phyloP scores from a whole-genome alignment of 2,113 vertebrate species.

The Carassius auratus region DNA sequence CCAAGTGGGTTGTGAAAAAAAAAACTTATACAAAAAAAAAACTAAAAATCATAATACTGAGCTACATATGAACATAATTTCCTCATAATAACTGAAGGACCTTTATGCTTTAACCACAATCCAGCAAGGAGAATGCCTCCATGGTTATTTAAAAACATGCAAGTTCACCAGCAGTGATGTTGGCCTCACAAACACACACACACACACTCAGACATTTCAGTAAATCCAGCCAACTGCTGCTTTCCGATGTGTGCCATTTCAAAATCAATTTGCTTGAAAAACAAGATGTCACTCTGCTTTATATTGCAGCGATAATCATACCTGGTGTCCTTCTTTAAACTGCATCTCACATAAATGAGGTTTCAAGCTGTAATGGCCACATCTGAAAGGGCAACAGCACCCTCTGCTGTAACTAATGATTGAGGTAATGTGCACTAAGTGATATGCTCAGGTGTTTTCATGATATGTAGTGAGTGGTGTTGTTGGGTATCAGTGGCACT shows the following conservation, averaged over 20 bases:
- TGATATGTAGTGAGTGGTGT: conserved; percentile 53
- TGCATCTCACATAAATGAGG: not conserved
- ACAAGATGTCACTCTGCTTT: not conserved
- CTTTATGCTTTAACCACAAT: conserved; percentile 1
- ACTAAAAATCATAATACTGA: conserved; percentile 9
- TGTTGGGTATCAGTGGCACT: conserved; percentile 11
- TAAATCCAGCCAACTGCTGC: not conserved
- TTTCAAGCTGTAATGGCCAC: not conserved
- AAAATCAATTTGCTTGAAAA: not conserved
- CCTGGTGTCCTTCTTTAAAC: not conserved
- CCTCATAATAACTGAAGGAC: conserved; percentile 13
- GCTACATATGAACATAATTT: conserved; percentile 8
- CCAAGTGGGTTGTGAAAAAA: not conserved
- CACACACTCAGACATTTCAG: not conserved
- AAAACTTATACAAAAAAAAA: not conserved
- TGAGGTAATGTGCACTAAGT: conserved; percentile 46
- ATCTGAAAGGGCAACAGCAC: conserved; percentile 15
- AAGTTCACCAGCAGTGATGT: not conserved
- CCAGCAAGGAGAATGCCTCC: not conserved
- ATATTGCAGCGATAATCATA: not conserved
- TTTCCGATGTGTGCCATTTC: not conserved
- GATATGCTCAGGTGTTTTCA: conserved; percentile 34
- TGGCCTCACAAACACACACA: not conserved
- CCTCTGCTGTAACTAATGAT: conserved; percentile 7
- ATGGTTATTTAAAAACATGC: conserved; percentile 18